Evolutionary conservation across 2,113 vertebrate species (phyloP).

Genomic region (Eleginops maclovinus): DNA sequence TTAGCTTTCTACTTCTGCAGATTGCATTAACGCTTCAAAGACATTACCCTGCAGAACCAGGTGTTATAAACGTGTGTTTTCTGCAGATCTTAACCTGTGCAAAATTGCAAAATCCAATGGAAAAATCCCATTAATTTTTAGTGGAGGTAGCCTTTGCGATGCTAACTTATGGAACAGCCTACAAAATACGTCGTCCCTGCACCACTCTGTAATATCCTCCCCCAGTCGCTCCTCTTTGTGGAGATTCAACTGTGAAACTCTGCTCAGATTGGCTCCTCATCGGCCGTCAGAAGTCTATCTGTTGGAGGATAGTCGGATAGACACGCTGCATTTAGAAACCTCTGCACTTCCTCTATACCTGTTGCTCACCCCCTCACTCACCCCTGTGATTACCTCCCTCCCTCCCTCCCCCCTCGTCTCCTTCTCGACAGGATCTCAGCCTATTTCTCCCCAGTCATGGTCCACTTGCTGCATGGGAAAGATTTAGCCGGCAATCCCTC

Average conservation of each 20-base stretch:
- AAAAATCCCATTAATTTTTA: too few relatives aligned
- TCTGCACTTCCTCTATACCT: slow-evolving; percentile 33
- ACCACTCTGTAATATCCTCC: not conserved
- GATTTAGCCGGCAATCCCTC: slow-evolving; percentile 48
- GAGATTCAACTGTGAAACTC: slow-evolving; percentile 41
- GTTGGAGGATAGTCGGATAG: slow-evolving; percentile 36
- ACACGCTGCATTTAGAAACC: slow-evolving; percentile 66
- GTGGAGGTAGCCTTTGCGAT: too few relatives aligned
- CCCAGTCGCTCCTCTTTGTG: slow-evolving; percentile 3
- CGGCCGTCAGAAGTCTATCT: slow-evolving; percentile 52
- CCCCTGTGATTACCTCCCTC: slow-evolving; percentile 19
- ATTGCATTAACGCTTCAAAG: too few relatives aligned
- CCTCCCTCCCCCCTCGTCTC: slow-evolving; percentile 22
- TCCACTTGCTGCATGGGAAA: slow-evolving; percentile 56
- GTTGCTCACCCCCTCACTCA: slow-evolving; percentile 24
- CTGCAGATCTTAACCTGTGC: too few relatives aligned
- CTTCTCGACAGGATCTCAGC: slow-evolving; percentile 63
- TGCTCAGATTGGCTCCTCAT: slow-evolving; percentile 31
- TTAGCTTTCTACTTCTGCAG: too few relatives aligned
- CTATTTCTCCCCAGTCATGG: slow-evolving; percentile 70
- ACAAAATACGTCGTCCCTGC: too few relatives aligned
- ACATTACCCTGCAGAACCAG: too few relatives aligned
- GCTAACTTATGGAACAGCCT: too few relatives aligned
- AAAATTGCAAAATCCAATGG: too few relatives aligned
- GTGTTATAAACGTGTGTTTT: too few relatives aligned